A percentile compares a stretch with the other conserved stretches of the same genome.
Evolutionary conservation across 2,797 vertebrate genomes (phyloP).

Genomic region (Myoxocephalus aenaeus): DNA sequence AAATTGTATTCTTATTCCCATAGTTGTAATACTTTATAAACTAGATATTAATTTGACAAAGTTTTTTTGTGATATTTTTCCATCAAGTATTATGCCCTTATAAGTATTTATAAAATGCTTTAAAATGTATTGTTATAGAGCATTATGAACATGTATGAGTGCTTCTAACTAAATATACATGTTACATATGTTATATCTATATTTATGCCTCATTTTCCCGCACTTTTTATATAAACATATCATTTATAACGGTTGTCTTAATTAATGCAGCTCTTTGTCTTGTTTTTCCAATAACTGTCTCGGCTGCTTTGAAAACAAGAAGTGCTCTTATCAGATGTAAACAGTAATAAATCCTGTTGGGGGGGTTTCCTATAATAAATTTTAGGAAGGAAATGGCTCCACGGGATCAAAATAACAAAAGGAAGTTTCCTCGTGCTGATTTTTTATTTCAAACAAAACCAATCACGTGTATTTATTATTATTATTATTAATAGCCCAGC

Average conservation of each 20-base stretch:
- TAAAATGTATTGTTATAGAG: no score
- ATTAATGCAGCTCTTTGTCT: not conserved
- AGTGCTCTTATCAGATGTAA: conserved; percentile 15
- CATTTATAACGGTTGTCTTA: not conserved
- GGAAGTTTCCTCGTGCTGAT: conserved; percentile 5
- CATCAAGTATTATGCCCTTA: no score
- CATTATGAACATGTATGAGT: not conserved
- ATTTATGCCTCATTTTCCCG: not conserved
- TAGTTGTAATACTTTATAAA: not conserved
- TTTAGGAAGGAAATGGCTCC: conserved; percentile 26
- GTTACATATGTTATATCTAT: not conserved
- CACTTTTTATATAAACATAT: not conserved
- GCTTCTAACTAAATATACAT: not conserved
- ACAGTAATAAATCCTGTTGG: conserved; percentile 43
- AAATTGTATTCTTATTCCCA: no score
- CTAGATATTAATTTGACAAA: not conserved
- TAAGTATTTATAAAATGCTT: no score
- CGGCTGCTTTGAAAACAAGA: conserved; percentile 15
- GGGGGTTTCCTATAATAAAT: conserved; percentile 25
- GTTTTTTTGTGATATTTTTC: not conserved
- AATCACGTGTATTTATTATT: not conserved
- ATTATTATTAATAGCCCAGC: no score
- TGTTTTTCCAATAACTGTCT: not conserved
- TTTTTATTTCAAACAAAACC: not conserved
- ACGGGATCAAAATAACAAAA: conserved; percentile 23